A percentile compares a stretch with the other conserved stretches of the same genome.
Conservation (phyloP, 2,797 vertebrate genomes). For the Silurus lanzhouensis region DNA sequence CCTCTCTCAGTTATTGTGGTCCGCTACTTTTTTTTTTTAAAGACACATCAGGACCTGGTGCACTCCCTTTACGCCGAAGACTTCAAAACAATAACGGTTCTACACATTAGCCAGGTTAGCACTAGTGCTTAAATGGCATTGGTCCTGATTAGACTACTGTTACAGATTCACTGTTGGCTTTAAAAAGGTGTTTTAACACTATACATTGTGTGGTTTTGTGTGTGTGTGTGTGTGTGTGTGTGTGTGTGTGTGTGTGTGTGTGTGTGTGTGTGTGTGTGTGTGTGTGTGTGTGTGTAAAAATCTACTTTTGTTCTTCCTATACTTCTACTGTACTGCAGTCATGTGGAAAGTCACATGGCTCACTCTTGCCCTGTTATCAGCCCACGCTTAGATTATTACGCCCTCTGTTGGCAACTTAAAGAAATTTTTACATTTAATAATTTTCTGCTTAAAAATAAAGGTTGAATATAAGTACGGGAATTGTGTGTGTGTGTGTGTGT, state of each 20-base stretch:
- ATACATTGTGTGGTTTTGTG: not conserved
- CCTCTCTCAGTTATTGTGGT: no score
- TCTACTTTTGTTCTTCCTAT: no score
- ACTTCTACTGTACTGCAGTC: no score
- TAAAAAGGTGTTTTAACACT: not conserved
- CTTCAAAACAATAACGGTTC: not conserved
- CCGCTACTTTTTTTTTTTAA: not conserved
- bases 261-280: not conserved
- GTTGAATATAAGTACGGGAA: not conserved
- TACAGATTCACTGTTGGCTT: not conserved
- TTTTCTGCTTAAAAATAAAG: not conserved
- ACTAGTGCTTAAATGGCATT: not conserved
- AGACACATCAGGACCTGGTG: not conserved
- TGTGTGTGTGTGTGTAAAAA: not conserved
- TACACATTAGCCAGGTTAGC: not conserved
- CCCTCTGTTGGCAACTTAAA: slow-evolving; percentile 16
- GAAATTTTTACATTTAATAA: not conserved
- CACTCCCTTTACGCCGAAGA: not conserved
- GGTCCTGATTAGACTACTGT: not conserved
- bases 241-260: not conserved
- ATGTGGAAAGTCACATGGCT: no score
- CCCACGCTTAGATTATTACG: not conserved
- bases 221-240: not conserved
- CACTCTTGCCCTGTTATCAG: no score
- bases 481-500: no score